These are phyloP conservation scores for Steatornis caripensis DNA, from an alignment of 2,113 vertebrate genomes.

Conservation along the genomic window DNA sequence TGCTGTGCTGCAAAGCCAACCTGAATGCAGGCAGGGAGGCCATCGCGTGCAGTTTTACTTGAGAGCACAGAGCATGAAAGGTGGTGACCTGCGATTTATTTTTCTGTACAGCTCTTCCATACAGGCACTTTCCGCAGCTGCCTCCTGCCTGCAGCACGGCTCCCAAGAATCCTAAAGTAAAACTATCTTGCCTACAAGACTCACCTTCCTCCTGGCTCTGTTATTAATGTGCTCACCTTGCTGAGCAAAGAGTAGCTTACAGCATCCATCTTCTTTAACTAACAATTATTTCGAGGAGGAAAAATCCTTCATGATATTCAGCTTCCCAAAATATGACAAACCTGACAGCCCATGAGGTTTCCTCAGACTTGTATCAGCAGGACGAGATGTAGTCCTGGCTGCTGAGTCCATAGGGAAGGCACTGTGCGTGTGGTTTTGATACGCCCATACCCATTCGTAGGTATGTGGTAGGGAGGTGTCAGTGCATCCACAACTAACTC, in stretches of 20 bases:
- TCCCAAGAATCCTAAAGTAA: neutral
- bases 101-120: neutral
- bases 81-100: neutral
- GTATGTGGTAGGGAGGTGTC: neutral
- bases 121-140: neutral
- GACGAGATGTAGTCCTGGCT: accelerated
- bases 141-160: neutral
- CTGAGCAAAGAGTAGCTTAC: neutral
- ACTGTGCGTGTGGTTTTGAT: accelerated
- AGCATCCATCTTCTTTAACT: neutral
- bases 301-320: neutral
- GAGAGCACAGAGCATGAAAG: neutral
- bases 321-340: neutral
- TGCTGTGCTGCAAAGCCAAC: neutral
- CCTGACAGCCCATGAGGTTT: accelerated
- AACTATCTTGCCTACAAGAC: neutral
- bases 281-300: neutral
- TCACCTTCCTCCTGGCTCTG: neutral
- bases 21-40: neutral
- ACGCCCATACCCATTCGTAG: neutral
- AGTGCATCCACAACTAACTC: neutral
- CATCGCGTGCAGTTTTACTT: accelerated
- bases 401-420: neutral
- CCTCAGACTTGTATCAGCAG: neutral
- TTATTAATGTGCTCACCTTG: neutral